Percentiles rank a stretch among this genome's conserved stretches.
phyloP scores from a whole-genome alignment of 2,113 vertebrate genomes.

The Ahaetulla prasina region DNA sequence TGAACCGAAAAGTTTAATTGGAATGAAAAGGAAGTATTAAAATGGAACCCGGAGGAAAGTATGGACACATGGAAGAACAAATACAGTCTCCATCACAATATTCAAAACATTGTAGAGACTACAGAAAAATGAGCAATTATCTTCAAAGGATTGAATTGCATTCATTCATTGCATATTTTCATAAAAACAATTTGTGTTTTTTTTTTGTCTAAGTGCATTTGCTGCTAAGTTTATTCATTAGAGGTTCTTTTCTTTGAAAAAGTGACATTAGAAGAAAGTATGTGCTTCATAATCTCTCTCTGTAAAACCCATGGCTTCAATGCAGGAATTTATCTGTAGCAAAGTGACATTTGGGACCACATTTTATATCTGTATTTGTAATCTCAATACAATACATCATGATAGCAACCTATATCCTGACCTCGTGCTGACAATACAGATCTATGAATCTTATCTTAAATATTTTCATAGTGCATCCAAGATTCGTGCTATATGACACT shows the following conservation, averaged over 20 bases:
- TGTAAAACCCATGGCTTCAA: background rate
- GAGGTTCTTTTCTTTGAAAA: conserved; percentile 28
- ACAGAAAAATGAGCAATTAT: background rate
- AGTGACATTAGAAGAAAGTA: background rate
- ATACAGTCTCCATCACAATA: conserved; percentile 5
- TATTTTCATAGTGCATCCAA: background rate
- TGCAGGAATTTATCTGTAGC: conserved; percentile 14
- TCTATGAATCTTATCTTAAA: conserved; percentile 4
- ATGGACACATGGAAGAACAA: background rate
- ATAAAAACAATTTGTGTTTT: conserved; percentile 1
- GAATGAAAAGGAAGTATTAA: background rate
- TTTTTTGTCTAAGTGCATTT: conserved; percentile 39
- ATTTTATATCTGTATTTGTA: background rate
- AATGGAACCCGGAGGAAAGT: background rate
- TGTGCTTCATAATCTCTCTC: background rate
- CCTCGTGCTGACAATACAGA: conserved; percentile 25
- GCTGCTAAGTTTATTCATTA: conserved; percentile 29
- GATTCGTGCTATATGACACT: background rate
- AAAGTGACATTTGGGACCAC: background rate
- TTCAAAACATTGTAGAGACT: conserved; percentile 11
- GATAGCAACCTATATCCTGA: conserved; percentile 28
- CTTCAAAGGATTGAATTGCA: background rate
- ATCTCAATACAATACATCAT: background rate
- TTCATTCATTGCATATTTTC: conserved; percentile 24
- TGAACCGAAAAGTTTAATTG: background rate